These are phyloP conservation scores for Parazoanthus atlanticus DNA, from an alignment of 92 coral and sea anemone genomes.

Conservation along the genomic window DNA sequence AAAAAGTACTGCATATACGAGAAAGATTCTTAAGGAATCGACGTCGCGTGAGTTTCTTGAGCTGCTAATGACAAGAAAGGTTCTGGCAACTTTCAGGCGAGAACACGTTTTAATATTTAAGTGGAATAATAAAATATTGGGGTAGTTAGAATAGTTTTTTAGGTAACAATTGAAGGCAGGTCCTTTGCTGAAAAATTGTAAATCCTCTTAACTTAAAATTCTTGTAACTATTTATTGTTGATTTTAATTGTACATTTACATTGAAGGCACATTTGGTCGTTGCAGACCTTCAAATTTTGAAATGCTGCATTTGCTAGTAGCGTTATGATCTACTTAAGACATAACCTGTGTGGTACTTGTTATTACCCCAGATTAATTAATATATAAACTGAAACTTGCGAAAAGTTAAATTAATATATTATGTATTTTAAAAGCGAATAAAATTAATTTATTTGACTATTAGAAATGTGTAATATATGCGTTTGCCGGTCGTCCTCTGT, in stretches of 20 bases:
- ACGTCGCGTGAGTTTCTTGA: background rate
- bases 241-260: background rate
- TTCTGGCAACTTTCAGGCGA: background rate
- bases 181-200: conserved; percentile 5
- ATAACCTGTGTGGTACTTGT: background rate
- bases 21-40: background rate
- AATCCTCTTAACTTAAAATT: background rate
- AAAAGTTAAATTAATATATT: background rate
- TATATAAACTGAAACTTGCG: background rate
- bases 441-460: conserved; percentile 18
- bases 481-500: background rate
- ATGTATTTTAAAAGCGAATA: conserved; percentile 19
- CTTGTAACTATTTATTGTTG: background rate
- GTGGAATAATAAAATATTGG: background rate
- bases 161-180: conserved; percentile 34
- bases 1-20: background rate
- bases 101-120: background rate
- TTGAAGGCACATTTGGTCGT: background rate
- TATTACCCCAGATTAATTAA: background rate
- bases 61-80: no score
- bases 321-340: background rate
- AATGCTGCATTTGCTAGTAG: background rate
- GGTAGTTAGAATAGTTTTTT: background rate
- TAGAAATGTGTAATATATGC: background rate
- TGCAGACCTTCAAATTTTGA: background rate